Base-by-base conservation (phyloP, 2,888 invertebrate genomes). In the Volucella bombylans region DNA sequence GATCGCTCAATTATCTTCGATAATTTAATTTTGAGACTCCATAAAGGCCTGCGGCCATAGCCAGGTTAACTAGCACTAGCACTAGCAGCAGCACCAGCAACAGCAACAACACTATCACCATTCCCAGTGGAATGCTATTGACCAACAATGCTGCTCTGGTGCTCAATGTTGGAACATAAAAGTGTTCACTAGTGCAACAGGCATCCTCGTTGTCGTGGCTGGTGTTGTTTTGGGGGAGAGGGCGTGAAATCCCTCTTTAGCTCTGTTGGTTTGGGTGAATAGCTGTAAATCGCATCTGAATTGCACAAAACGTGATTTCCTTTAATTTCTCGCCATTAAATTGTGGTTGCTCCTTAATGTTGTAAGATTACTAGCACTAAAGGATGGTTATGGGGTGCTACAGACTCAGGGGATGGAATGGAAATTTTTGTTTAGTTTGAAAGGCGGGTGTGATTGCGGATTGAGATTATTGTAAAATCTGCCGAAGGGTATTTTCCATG, bases 1-100 rank as follows among this genome's bases (percentile, higher is more conserved):
- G 85, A 85, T 81, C 76, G 76, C 68, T 85, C 85, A 81, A 85
- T 85, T 81, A 85, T 81, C 71, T 85, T 68, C 81, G 76, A 77
- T 85, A 85, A 81, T 85, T 85, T 85, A 81, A 81, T 81, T 85
- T 85, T 77, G 76, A 80, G 74, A 76, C 71, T 80, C 49, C 23
- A 62, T 49, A 69, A 62, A 57, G 55, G 68, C 67, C 49, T 55
- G 65, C 59, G 59, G 82, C 23, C 14, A 43, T 38, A 50, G 72
- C 38, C 41, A n/a, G 61, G 54, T 65, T 64, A 77, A 65, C 77
- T 77, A 77, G 61, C 59, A 76, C 14, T 68, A 23, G 23, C 23
- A 23, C 55, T 18, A 23, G 18, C 18, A 77, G 54, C 54, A 76
- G 14, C 76, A 79, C 43, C 59, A 71, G 43, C 6, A 31, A 6